Base-by-base conservation (phyloP, 2,888 invertebrate species). In the Watsonalla cultraria region DNA sequence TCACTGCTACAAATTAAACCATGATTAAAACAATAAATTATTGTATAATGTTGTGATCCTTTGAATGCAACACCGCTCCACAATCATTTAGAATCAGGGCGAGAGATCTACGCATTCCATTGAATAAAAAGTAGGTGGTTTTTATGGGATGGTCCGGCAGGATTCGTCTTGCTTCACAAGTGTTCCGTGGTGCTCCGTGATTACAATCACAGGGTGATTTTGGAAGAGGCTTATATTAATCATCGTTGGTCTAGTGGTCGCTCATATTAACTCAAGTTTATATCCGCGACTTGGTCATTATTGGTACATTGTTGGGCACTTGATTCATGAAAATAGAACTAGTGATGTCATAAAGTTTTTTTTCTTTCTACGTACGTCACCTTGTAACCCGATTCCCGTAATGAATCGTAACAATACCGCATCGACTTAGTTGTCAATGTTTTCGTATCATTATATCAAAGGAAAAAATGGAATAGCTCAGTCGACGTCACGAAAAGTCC, bases 81-180 rank as follows among this genome's bases (percentile, higher is more conserved):
- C 54, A 35, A 47, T 53, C 55, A 53, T 55, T 61, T 57, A 60
- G 56, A 68, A 67, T 63, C 60, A 56, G 62, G 64, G 59, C 65
- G 64, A 59, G 62, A 66, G 70, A 56, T 60, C 67, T 62, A 53
- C 60, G 62, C 74, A 74, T 75, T 76, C 72, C 73, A 64, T 53
- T 8, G 24, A 52, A 64, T 58, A 72, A 72, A 74, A 74, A 72
- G 53, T 39, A 53, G 57, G 60, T 62, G 62, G 66, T 71, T 68
- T 65, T 64, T 70, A 64, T 63, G 55, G 67, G 68, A 53, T 55
- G 54, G 54, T 57, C 69, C 63, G 61, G 54, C 74, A 80, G 83
- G 80, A 86, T 86, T 87, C 86, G 86, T 84, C 80, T 80, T 81
- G 86, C 78, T 76, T 65, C 72, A 80, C 84, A 83, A 82, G 82